Conservation (phyloP, 2,888 invertebrate genomes). For the Bembecia ichneumoniformis region DNA sequence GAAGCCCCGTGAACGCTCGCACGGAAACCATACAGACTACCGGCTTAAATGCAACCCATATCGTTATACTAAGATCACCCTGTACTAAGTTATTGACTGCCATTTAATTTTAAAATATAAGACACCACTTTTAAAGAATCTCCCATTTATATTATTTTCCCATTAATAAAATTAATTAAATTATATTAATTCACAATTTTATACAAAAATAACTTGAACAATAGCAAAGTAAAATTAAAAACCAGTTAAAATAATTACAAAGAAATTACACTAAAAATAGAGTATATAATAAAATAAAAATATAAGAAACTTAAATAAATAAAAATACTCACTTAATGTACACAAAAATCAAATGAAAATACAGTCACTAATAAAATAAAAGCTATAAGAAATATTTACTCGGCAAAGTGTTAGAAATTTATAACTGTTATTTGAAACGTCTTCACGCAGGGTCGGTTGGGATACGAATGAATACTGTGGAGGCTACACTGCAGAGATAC, state of each 20-base stretch:
- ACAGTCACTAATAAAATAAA: conserved; percentile 2
- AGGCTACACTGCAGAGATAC: conserved; percentile 23
- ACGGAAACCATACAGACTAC: conserved; percentile 52
- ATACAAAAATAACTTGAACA: too few relatives aligned
- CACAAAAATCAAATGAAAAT: conserved; percentile 7
- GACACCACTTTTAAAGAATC: too few relatives aligned
- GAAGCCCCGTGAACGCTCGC: conserved; percentile 29
- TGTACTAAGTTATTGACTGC: background rate
- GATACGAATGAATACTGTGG: conserved; percentile 38
- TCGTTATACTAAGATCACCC: conserved; percentile 23
- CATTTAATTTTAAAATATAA: too few relatives aligned
- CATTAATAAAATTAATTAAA: too few relatives aligned
- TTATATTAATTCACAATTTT: too few relatives aligned
- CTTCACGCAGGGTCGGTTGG: conserved; percentile 29
- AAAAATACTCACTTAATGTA: conserved; percentile 16
- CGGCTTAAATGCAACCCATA: conserved; percentile 32
- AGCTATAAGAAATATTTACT: conserved; percentile 4
- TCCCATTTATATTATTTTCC: too few relatives aligned
- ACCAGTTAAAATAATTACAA: background rate
- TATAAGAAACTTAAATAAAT: conserved; percentile 5
- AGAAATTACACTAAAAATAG: background rate
- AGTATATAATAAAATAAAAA: background rate
- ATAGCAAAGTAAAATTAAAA: background rate
- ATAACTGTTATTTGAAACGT: conserved; percentile 22
- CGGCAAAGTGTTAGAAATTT: conserved; percentile 9